Base-by-base conservation (phyloP, 2,113 vertebrate species). In the Sisor rabdophorus region DNA sequence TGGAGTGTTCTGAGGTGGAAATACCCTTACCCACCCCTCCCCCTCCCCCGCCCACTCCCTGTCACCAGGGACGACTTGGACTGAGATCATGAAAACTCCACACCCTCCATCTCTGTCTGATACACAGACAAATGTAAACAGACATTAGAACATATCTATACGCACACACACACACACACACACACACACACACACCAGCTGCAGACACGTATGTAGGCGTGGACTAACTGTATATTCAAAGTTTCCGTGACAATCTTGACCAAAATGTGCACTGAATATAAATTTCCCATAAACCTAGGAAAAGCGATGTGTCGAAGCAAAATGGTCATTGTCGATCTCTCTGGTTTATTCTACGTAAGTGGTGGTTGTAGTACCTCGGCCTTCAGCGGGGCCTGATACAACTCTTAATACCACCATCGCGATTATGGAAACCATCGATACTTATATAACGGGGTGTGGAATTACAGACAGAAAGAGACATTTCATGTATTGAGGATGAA, bases 61-160 rank as follows among this genome's bases (percentile, higher is more conserved):
- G 61, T 17, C 63, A 56, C 58, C 74, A 58, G 63, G 63, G 74
- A 76, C 63, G n/a, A 30, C 67, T 64, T 76, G 74, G 54, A 58
- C 22, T 76, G 24, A 76, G 74, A 54, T 76, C 52, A 56, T 76
- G 68, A 67, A 12, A 19, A 44, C 63, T 56, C 53, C 74, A 65
- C 74, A 76, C 63, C 63, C 53, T 58, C n/a, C 15, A 24, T 54
- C 24, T 11, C 52, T 67, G 74, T 68, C 40, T 76, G 65, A 53
- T 72, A 72, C 70, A 47, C n/a, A 72, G 54, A 75, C 47, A 24
- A 28, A 50, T 54, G 32, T 52, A 65, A 20, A 75, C 44, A 75
- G 30, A 53, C 60, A 30, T 61, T 36, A 48, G 11, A 20, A 15
- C 58, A 75, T 4, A 8, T 24, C 20, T 28, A 60, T 40, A 59